Base-by-base conservation (phyloP, 2,888 invertebrate genomes). In the Caenorhabditis sinica region DNA sequence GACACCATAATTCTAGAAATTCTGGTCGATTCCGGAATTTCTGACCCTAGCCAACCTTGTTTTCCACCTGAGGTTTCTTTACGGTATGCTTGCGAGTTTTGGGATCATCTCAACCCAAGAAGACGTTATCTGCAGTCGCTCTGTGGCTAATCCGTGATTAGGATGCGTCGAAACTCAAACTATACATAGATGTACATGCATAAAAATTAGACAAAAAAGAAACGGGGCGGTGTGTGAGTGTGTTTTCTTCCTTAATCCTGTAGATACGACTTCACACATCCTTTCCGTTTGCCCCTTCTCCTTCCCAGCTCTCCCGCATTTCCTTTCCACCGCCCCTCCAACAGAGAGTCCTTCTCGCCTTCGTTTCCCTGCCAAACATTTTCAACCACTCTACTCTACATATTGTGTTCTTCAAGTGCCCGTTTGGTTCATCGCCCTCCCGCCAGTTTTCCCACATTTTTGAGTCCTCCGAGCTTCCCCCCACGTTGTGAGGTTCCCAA, bases 401-500 rank as follows among this genome's bases (percentile, higher is more conserved):
- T 75, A 74, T 75, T 74, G 74, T 82, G 81, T 82, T 74, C 74
- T 74, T 74, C 81, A 74, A 81, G 81, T 74, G 68, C 74, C 81
- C 81, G 81, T 74, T 74, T 75, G 74, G 81, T 75, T 82, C 74
- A 74, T 82, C 81, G 73, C 65, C 49, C 51, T 51, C 68, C 53
- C 73, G 63, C 81, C 74, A 74, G 74, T 75, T 82, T 61, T 71
- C 75, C 76, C 75, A 74, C 82, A 74, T 82, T 69, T 74, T 75
- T 74, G 74, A 73, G 73, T 81, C 81, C 73, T 56, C 51, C 66
- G 65, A 66, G 66, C 66, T 66, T 66, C 65, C 66, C 71, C 63
- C 53, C 77, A 83, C 77, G 75, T 82, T 82, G 76, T 76, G 82
- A 83, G 79, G 83, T 83, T 83, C 84, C 76, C 84, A 81, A 84